phyloP scores from a whole-genome alignment of 2,113 vertebrate species.

The Geococcyx californianus region DNA sequence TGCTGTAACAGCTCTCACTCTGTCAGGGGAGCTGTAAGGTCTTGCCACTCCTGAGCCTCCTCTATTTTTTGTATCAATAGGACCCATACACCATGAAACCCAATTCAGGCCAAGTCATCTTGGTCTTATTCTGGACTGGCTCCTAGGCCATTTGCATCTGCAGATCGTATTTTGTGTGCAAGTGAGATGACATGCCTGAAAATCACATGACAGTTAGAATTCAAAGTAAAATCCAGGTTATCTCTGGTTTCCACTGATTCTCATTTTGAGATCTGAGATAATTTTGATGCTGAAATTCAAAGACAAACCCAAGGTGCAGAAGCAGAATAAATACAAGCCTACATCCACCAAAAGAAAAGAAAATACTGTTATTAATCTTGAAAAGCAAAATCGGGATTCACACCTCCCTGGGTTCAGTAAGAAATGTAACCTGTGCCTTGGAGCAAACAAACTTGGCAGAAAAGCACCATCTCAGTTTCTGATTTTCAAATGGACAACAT shows the following conservation, averaged over 20 bases:
- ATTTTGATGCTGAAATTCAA: constrained; percentile 1
- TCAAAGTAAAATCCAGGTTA: neutral
- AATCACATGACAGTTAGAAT: neutral
- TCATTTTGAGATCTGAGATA: neutral
- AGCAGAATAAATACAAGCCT: neutral
- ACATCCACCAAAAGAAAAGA: neutral
- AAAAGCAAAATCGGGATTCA: neutral
- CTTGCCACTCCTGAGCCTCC: neutral
- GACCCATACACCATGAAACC: neutral
- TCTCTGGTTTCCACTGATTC: neutral
- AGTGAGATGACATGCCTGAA: neutral
- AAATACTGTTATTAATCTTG: neutral
- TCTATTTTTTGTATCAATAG: neutral
- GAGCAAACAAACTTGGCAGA: neutral
- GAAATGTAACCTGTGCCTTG: neutral
- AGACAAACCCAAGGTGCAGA: neutral
- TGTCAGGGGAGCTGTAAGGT: neutral
- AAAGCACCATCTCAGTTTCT: neutral
- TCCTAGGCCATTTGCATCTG: neutral
- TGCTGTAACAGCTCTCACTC: fast-evolving
- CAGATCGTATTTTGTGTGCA: neutral
- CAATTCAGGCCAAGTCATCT: neutral
- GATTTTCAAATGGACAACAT: neutral
- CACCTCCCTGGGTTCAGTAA: neutral
- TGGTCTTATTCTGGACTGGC: neutral